Percentiles rank a stretch among this genome's conserved stretches.
These are phyloP conservation scores for Orthosia incerta DNA, from an alignment of 2,888 invertebrate genomes.

Conservation along the genomic window DNA sequence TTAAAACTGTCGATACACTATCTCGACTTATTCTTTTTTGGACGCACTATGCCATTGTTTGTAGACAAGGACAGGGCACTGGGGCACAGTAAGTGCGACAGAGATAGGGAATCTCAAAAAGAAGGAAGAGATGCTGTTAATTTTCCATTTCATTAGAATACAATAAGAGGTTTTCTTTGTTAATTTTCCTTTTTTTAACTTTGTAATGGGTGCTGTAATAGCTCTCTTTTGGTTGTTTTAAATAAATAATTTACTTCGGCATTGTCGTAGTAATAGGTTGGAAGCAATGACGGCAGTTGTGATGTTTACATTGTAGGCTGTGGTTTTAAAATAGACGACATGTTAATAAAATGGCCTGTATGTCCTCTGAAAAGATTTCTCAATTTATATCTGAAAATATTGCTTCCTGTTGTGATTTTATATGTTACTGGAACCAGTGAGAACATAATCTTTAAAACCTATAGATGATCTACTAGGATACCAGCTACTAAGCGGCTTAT, in stretches of 20 bases:
- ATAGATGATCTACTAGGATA: too few relatives aligned
- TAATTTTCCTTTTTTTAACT: conserved; percentile 67
- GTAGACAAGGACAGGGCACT: conserved; percentile 82
- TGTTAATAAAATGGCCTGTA: neutral
- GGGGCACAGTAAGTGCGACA: conserved; percentile 68
- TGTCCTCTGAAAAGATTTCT: neutral
- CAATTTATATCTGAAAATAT: neutral
- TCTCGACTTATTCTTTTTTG: conserved; percentile 82
- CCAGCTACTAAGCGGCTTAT: neutral
- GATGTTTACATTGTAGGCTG: neutral
- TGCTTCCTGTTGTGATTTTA: neutral
- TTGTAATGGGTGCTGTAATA: conserved; percentile 49
- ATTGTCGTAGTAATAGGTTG: conserved; percentile 13
- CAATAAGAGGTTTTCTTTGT: conserved; percentile 75
- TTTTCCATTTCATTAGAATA: conserved; percentile 81
- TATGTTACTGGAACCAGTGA: too few relatives aligned
- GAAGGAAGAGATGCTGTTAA: conserved; percentile 73
- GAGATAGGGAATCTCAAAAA: conserved; percentile 70
- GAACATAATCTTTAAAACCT: neutral
- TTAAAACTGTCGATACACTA: conserved; percentile 75
- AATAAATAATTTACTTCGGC: conserved; percentile 33
- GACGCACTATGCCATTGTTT: conserved; percentile 89
- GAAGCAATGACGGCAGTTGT: neutral
- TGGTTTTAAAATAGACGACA: neutral
- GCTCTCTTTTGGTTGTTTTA: conserved; percentile 30